Percentiles rank a stretch among this genome's conserved stretches.
Conservation (phyloP, 2,888 invertebrate genomes). For the Rhyacophila evoluta region DNA sequence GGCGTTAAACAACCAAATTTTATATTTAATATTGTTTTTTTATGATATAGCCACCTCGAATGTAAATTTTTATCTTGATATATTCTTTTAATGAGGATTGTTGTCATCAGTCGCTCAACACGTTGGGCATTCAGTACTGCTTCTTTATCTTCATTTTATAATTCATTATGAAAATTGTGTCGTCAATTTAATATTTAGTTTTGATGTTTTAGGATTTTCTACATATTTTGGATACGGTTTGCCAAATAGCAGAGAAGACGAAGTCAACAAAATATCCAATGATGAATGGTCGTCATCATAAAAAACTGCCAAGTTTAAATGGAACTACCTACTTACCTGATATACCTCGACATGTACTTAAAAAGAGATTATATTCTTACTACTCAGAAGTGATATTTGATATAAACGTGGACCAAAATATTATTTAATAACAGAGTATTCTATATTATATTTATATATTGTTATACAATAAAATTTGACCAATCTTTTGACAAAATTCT, state of each 20-base stretch:
- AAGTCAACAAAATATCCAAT: neutral
- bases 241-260: conserved; percentile 60
- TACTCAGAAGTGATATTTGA: conserved; percentile 4
- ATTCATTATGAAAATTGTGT: no score
- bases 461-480: neutral
- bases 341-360: conserved; percentile 14
- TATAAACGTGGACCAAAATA: neutral
- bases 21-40: no score
- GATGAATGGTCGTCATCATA: neutral
- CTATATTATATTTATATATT: neutral
- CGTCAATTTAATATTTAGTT: neutral
- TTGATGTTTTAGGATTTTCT: conserved; percentile 71
- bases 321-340: neutral
- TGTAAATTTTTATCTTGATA: no score
- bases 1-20: no score
- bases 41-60: no score
- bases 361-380: neutral
- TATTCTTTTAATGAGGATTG: no score
- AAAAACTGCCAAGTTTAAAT: neutral
- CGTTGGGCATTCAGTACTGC: no score
- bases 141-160: no score
- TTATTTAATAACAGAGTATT: neutral
- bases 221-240: conserved; percentile 81
- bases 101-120: no score
- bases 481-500: neutral